A percentile compares a stretch with the other conserved stretches of the same genome.
phyloP scores from a whole-genome alignment of 2,888 invertebrate genomes.

The Drosophila austrosaltans region DNA sequence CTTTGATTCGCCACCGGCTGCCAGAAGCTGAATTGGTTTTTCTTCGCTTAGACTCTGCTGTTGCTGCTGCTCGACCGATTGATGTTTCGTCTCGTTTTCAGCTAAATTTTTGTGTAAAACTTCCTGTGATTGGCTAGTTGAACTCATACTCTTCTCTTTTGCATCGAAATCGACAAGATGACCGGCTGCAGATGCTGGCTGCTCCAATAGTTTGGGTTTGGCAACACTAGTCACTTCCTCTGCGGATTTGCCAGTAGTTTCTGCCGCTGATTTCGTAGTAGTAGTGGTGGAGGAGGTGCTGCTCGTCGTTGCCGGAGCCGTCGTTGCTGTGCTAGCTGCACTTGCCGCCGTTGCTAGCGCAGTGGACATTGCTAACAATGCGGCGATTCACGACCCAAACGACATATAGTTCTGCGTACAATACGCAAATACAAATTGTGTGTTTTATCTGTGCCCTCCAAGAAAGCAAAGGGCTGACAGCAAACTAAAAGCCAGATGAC shows the following conservation, averaged over 20 bases:
- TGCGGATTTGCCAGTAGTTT: background rate
- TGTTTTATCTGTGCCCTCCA: slow-evolving; percentile 60
- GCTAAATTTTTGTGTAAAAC: background rate
- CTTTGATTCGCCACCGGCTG: background rate
- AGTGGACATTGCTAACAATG: slow-evolving; percentile 74
- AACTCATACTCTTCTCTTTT: slow-evolving; percentile 12
- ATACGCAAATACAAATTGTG: slow-evolving; percentile 65
- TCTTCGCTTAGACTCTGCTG: background rate
- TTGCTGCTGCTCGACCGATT: background rate
- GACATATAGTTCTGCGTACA: slow-evolving; percentile 67
- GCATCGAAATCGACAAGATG: background rate
- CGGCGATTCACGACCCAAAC: slow-evolving; percentile 58
- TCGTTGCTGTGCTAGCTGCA: slow-evolving; percentile 31
- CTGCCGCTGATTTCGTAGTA: slow-evolving; percentile 25
- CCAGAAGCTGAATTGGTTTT: background rate
- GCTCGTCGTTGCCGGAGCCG: slow-evolving; percentile 9
- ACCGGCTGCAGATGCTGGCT: background rate
- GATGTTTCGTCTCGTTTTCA: background rate
- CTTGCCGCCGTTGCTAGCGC: slow-evolving; percentile 60
- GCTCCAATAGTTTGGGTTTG: background rate
- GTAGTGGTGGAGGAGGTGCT: slow-evolving; percentile 13
- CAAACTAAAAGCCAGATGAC: slow-evolving; percentile 54
- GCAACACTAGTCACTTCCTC: background rate
- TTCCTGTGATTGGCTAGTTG: background rate
- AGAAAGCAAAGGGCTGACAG: slow-evolving; percentile 70